Evolutionary conservation across 2,113 vertebrate species (phyloP).

Genomic region (Apeltes quadracus): DNA sequence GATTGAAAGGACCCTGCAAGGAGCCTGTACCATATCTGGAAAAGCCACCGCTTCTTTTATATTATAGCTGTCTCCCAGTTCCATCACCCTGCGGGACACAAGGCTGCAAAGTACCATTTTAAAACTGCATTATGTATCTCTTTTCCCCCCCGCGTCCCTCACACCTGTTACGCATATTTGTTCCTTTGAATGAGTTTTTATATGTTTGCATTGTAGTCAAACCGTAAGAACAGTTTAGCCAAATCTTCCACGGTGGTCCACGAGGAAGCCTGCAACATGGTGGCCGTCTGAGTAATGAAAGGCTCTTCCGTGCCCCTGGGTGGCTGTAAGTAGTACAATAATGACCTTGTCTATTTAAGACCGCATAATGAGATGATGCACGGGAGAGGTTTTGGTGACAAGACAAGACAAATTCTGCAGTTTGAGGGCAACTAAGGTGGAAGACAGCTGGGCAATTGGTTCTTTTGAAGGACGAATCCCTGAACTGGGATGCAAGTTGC

Average conservation of each 20-base stretch:
- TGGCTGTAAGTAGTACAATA: too few relatives aligned
- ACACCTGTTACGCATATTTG: not conserved
- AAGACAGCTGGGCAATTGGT: not conserved
- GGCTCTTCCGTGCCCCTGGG: too few relatives aligned
- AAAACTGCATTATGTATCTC: not conserved
- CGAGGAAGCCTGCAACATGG: too few relatives aligned
- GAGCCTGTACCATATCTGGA: constrained; percentile 18
- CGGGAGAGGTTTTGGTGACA: too few relatives aligned
- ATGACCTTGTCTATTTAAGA: too few relatives aligned
- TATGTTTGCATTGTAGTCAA: not conserved
- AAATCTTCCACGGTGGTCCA: too few relatives aligned
- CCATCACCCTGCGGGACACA: not conserved
- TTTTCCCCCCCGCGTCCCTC: not conserved
- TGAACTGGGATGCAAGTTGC: not conserved
- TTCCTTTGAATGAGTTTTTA: not conserved
- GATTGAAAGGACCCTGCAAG: constrained; percentile 18
- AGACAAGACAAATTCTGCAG: not conserved
- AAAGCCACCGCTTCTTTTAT: constrained; percentile 21
- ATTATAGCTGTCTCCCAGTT: not conserved
- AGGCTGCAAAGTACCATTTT: not conserved
- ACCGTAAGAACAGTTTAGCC: not conserved
- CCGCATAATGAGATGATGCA: too few relatives aligned
- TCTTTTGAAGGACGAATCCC: not conserved
- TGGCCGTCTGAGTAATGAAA: too few relatives aligned
- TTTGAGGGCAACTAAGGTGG: not conserved